Evolutionary conservation across 2,113 vertebrate genomes (phyloP), one percentile per base, ranked within the genome.

Genomic region (Hemicordylus capensis): DNA sequence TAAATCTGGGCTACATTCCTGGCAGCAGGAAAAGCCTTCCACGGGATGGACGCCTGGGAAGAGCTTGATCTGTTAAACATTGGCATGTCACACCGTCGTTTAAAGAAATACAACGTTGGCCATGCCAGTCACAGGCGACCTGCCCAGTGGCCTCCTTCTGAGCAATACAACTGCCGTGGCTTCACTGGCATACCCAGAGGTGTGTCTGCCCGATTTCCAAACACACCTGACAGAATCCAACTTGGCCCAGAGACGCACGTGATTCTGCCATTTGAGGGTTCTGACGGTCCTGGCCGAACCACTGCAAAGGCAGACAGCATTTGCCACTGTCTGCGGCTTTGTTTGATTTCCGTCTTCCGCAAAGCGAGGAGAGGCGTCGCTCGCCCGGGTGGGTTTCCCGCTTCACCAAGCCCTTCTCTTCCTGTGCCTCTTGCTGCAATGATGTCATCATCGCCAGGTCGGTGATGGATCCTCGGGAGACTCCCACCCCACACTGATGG

Each of bases 351-450:
- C 79, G 85, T 85, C 84, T 42, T 90, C 88, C 69, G 10, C 69
- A 77, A 89, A 90, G 79, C 81, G 61, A 76, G 72, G 86, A 88
- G 81, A 85, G n/a, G n/a, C n/a, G n/a, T n/a, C 76, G n/a, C 17
- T 63, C 24, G 1, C 85, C 51, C 58, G 34, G 59, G 61, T 87
- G 76, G 59, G 14, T 86, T 87, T 79, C 48, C 31, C 28, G 4
- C 59, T 54, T 22, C 48, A 15, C 17, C 31, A 14, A 58, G 9
- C 4, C 86, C 69, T 4, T 22, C 48, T 8, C 48, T 10, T 20
- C 7, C 1, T 81, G 24, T 78, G 86, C 78, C 84, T 80, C 51
- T 73, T 67, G 14, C 90, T 90, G 46, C 9, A 0, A 26, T 82
- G 84, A 66, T 85, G 81, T 90, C 66, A 88, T 73, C 37, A 1